Percentiles rank a stretch among this genome's conserved stretches.
These are phyloP conservation scores for Heloderma charlesbogerti DNA, from an alignment of 2,113 vertebrate genomes.

Conservation along the genomic window DNA sequence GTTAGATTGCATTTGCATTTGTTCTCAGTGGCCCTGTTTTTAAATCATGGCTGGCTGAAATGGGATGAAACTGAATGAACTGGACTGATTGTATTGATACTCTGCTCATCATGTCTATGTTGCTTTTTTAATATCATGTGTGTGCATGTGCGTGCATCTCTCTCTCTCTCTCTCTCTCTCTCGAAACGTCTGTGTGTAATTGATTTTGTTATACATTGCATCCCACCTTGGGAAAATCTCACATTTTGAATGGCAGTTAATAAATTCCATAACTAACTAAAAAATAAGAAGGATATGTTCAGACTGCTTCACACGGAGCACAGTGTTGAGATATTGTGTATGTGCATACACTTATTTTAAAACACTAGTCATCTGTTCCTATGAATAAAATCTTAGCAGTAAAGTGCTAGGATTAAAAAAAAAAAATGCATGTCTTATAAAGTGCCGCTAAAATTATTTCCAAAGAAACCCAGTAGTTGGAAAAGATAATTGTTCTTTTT, in stretches of 20 bases:
- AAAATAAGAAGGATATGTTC: background rate
- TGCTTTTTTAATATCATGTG: no score
- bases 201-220: no score
- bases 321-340: background rate
- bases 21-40: no score
- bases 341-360: constrained; percentile 2
- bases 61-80: no score
- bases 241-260: background rate
- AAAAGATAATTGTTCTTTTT: constrained; percentile 74
- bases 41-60: no score
- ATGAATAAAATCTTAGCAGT: constrained; percentile 37
- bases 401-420: constrained; percentile 64
- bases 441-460: constrained; percentile 63
- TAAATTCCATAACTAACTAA: background rate
- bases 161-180: no score
- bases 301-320: background rate
- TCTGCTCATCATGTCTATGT: no score
- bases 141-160: no score
- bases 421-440: constrained; percentile 50
- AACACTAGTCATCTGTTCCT: background rate
- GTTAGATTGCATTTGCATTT: no score
- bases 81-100: no score
- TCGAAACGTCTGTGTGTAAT: no score
- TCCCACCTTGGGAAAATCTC: no score
- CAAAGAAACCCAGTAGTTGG: constrained; percentile 58